Evolutionary conservation across 2,888 invertebrate species (phyloP), one percentile per base, ranked within the genome.

Genomic region (Mythimna pallens): DNA sequence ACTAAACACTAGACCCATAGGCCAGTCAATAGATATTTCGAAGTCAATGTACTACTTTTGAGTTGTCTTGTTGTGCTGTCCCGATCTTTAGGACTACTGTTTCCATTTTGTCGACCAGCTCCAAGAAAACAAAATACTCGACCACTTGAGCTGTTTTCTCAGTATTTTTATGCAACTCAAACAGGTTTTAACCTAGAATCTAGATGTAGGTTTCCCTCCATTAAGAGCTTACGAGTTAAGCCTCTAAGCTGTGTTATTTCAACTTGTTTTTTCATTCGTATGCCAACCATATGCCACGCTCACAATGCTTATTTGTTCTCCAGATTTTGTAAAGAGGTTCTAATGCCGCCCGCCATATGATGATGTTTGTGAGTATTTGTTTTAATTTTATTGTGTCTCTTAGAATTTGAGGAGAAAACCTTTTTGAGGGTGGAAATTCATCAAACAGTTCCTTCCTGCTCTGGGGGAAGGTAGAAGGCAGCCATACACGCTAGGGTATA

Each of bases 201-300:
- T 17, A 47, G 30, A 40, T 30, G 12, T 65, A 61, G n/a, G 66
- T 70, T 70, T 64, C 34, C 30, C 47, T 77, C 70, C 81, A 81
- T 81, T 77, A 77, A 77, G 52, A 69, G 73, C 68, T 81, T 81
- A 69, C 58, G 50, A 73, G 65, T 58, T 73, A 54, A 50, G 17
- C 17, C 50, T 50, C 30, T 55, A 64, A 77, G 59, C 70, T 66
- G 9, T 81, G 70, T 71, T 66, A 59, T 76, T 58, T 62, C 55
- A 70, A 54, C 52, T 73, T 65, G 43, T 12, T 80, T 73, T 80
- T 78, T 73, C 65, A 69, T 71, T 66, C 58, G 52, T 65, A 52
- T 20, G 36, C 57, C 50, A 74, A 69, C 78, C 78, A 74, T 71
- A 74, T 81, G 81, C 52, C 40, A 20, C 54, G 57, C 36, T 70